Evolutionary conservation across 2,888 invertebrate species (phyloP), one percentile per base, ranked within the genome.

Genomic region (Galerucella nymphaeae): DNA sequence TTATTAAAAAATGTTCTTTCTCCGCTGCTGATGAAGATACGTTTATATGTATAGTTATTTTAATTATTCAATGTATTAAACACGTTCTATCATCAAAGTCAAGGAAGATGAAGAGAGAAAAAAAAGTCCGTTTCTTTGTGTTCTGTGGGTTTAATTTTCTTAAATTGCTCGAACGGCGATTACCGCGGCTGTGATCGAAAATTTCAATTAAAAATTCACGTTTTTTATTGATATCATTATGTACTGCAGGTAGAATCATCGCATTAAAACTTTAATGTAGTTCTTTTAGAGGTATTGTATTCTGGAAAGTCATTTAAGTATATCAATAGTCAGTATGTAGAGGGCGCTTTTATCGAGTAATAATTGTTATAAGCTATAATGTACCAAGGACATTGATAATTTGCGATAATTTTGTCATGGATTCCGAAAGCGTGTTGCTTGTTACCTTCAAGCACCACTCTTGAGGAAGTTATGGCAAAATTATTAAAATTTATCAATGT

Each of bases 61-160:
- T 79, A 79, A 79, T 79, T 79, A 78, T 79, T 79, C 75, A 74
- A 70, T 76, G 72, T 75, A 76, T 74, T 69, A 74, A 77, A 77
- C 77, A 77, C 77, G 77, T 77, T 73, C 75, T 74, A 72, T 72
- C 70, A 68, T 75, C 72, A 62, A 61, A 66, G 69, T 53, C 41
- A 71, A 23, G 64, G 66, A 42, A 45, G 14, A 45, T 13, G 14
- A 5, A 45, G 14, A 45, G 14, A 45, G 11, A 45, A 50, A 73
- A 76, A 75, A 75, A 71, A 65, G 64, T 61, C 71, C 55, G 64
- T 71, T 75, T 76, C 78, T 76, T 78, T 78, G 77, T 76, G 70
- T 76, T 77, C 75, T 76, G 76, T 77, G 75, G 77, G 76, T 78
- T 78, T 76, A 78, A 77, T 78, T 77, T 76, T 73, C 76, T 76